phyloP scores from a whole-genome alignment of 2,113 vertebrate genomes.

The Grus americana region DNA sequence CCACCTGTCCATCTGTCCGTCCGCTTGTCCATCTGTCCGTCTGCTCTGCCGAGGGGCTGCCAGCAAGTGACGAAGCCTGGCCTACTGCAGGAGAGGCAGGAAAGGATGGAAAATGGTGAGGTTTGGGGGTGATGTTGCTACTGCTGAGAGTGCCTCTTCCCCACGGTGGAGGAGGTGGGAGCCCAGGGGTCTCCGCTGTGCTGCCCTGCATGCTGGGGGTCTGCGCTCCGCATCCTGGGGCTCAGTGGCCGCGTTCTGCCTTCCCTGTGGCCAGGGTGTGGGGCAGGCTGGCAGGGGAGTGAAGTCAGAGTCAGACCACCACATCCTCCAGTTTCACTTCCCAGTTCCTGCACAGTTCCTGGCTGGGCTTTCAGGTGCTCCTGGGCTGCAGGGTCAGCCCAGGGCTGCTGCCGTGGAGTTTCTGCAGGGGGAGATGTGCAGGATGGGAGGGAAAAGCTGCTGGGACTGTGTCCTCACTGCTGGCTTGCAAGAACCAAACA shows the following conservation, averaged over 20 bases:
- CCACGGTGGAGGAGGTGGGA: background rate
- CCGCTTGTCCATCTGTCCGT: background rate
- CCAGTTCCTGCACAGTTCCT: fast-evolving
- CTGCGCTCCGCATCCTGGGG: fast-evolving
- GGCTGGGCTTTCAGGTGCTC: background rate
- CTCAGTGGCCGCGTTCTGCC: fast-evolving
- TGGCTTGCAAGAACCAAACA: background rate
- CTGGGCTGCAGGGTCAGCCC: background rate
- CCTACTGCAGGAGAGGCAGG: background rate
- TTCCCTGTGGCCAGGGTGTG: fast-evolving
- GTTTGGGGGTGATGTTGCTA: background rate
- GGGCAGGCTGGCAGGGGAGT: fast-evolving
- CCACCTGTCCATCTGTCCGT: background rate
- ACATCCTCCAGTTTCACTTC: background rate
- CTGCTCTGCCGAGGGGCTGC: background rate
- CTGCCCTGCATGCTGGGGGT: background rate
- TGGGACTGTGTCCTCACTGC: background rate
- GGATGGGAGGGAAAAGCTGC: background rate
- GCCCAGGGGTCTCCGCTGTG: fast-evolving
- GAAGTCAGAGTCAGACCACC: background rate
- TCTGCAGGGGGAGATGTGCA: background rate
- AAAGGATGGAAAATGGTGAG: background rate
- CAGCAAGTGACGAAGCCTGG: background rate
- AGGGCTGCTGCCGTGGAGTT: background rate
- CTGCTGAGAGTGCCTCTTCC: fast-evolving